phyloP scores from a whole-genome alignment of 2,113 vertebrate genomes.

The Eulacestoma nigropectus region DNA sequence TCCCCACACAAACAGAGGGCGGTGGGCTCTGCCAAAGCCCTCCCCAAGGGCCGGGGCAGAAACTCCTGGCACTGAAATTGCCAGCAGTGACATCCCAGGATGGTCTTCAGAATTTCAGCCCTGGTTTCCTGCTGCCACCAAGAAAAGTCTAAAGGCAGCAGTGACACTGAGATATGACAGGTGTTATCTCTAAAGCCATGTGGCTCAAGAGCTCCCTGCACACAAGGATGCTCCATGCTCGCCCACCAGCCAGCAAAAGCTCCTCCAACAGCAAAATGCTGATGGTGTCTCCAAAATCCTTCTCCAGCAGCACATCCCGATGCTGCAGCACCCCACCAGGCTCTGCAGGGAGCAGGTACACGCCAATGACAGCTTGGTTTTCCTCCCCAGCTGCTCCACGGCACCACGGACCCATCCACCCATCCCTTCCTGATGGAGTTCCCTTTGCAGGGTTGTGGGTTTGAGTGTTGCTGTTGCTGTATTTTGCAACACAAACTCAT shows the following conservation, averaged over 20 bases:
- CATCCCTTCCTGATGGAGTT: rapidly evolving
- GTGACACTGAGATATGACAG: rapidly evolving
- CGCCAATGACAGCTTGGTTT: background rate
- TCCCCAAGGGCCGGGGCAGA: background rate
- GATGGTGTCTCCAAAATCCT: background rate
- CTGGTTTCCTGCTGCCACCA: background rate
- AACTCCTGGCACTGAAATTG: background rate
- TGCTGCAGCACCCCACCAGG: background rate
- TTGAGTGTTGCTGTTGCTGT: background rate
- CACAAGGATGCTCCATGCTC: background rate
- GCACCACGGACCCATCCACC: background rate
- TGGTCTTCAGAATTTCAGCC: background rate
- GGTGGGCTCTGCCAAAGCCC: background rate
- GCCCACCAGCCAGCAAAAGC: rapidly evolving
- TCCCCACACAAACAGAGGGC: rapidly evolving
- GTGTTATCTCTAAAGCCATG: background rate
- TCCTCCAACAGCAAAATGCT: background rate
- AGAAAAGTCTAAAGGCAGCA: background rate
- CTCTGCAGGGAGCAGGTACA: background rate
- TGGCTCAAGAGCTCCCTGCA: background rate
- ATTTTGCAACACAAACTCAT: background rate
- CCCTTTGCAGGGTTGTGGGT: background rate
- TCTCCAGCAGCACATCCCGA: background rate
- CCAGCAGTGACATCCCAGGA: rapidly evolving
- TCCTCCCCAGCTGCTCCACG: background rate